Base-by-base conservation (phyloP, 2,888 invertebrate genomes). In the Eupithecia dodoneata region DNA sequence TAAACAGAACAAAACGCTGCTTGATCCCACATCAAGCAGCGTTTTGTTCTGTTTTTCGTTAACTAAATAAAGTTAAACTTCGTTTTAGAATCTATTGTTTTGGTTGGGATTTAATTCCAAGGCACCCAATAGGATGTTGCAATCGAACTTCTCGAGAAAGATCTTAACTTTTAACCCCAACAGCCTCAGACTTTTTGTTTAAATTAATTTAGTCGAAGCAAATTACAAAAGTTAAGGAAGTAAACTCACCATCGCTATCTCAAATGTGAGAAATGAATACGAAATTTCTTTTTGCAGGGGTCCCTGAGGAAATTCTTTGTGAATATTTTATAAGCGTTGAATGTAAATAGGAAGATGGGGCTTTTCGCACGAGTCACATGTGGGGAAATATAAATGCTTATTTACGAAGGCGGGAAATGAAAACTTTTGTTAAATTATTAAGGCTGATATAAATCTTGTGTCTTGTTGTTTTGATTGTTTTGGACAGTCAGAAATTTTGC, bases 181-280 rank as follows among this genome's bases (percentile, higher is more conserved):
- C 66, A 72, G 59, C 71, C 76, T 73, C 77, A 79, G 74, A 76
- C 75, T 79, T 74, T 59, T 76, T 77, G 79, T 83, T 80, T 79
- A 82, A 80, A 82, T 81, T 76, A 79, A 74, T 81, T 80, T 83
- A 47, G 76, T 79, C 66, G 71, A 81, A 80, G 77, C 76, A 81
- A 80, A 79, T 81, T 79, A 79, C 59, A 42, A 78, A 81, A 80
- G 80, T 79, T 80, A 77, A 73, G 80, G 77, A 80, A 77, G 78
- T 77, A 80, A 80, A 81, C 77, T 81, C 18, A 59, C 66, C 72
- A 82, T 83, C 81, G 71, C 74, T 75, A 75, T 76, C 74, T 80
- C 76, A 80, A 80, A 81, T 78, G 80, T 82, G 76, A 83, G 84
- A 83, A 82, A 85, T 85, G 85, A 84, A 86, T 85, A 85, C 85